These are phyloP conservation scores for Grallaria varia DNA, from an alignment of 2,113 vertebrate species.

Conservation along the genomic window DNA sequence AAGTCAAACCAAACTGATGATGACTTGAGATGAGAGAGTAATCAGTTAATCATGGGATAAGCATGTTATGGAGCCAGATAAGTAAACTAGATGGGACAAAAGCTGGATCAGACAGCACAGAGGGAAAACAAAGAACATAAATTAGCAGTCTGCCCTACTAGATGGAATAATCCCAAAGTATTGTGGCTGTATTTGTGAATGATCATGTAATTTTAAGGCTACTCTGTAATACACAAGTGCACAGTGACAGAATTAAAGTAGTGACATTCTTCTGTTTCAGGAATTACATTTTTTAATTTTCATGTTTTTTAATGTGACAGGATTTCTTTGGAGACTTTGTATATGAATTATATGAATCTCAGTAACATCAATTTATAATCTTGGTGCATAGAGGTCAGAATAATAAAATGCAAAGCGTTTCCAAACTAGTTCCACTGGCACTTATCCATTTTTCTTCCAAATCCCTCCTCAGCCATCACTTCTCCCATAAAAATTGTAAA, in stretches of 20 bases:
- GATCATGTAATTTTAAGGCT: neutral
- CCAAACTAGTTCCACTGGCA: neutral
- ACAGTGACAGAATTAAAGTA: neutral
- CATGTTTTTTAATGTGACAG: neutral
- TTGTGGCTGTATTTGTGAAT: neutral
- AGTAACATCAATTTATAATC: neutral
- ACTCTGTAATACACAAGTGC: neutral
- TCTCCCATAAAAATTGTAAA: neutral
- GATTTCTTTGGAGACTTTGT: neutral
- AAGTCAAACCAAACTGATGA: neutral
- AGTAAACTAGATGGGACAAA: neutral
- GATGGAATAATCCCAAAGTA: neutral
- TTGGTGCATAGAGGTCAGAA: neutral
- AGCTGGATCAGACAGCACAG: neutral
- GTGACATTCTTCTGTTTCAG: neutral
- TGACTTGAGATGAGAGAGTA: neutral
- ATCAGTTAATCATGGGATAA: neutral
- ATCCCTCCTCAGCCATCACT: neutral
- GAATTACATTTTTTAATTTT: neutral
- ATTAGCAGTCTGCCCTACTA: neutral
- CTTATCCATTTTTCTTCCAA: neutral
- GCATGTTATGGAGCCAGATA: neutral
- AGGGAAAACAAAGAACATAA: neutral
- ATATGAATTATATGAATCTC: neutral
- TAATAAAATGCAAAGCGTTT: neutral